Percentiles rank a stretch among this genome's conserved stretches.
Evolutionary conservation across 2,888 invertebrate species (phyloP).

Genomic region (Cataglyphis livida): DNA sequence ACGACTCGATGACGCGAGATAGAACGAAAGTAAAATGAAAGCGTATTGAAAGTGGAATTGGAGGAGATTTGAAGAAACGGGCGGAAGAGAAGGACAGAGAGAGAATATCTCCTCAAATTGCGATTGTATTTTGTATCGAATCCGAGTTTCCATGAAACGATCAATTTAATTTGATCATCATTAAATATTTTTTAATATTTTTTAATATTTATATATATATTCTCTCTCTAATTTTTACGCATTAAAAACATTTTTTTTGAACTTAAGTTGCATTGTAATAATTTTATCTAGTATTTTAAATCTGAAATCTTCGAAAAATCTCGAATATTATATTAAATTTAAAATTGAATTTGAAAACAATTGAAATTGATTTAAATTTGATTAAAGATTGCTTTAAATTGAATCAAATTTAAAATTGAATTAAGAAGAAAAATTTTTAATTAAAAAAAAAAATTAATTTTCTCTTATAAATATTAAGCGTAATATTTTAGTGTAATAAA

Average conservation of each 20-base stretch:
- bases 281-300: neutral
- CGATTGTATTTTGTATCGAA: neutral
- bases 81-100: neutral
- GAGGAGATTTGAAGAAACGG: neutral
- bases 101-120: neutral
- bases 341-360: neutral
- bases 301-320: neutral
- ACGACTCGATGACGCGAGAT: neutral
- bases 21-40: neutral
- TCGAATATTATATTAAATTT: neutral
- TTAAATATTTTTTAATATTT: neutral
- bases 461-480: neutral
- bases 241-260: neutral
- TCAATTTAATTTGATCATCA: neutral
- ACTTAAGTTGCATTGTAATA: neutral
- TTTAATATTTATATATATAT: neutral
- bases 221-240: neutral
- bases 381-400: too few relatives aligned
- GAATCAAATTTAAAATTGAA: too few relatives aligned
- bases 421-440: neutral
- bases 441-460: neutral
- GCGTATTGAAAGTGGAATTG: neutral
- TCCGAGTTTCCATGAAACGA: conserved; percentile 12
- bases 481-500: neutral
- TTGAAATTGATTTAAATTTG: too few relatives aligned